phyloP scores from a whole-genome alignment of 2,888 invertebrate genomes.

The Drosophila emarginata region DNA sequence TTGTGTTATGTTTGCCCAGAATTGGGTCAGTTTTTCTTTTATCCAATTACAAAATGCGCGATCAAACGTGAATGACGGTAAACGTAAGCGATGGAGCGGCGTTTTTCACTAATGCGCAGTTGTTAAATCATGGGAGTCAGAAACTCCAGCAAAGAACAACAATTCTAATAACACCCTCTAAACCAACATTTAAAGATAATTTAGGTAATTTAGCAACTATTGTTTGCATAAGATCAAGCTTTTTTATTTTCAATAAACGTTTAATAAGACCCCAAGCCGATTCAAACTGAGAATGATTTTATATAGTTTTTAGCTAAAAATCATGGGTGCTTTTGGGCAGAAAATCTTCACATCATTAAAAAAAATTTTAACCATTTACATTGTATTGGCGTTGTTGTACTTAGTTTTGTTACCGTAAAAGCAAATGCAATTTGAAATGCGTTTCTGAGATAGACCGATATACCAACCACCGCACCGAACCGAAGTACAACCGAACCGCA shows the following conservation, averaged over 20 bases:
- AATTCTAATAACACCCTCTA: neutral
- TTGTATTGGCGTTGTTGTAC: neutral
- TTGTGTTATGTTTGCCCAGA: neutral
- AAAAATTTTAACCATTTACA: neutral
- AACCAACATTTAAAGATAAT: neutral
- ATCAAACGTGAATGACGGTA: constrained; percentile 4
- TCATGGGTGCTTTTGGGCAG: neutral
- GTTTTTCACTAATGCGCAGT: constrained; percentile 1
- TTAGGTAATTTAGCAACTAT: neutral
- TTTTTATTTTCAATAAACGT: neutral
- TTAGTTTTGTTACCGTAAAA: constrained; percentile 1
- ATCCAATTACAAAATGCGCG: constrained; percentile 3
- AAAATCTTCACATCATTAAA: neutral
- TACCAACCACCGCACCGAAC: constrained; percentile 37
- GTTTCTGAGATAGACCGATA: constrained; percentile 35
- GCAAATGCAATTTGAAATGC: constrained; percentile 14
- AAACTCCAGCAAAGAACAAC: neutral
- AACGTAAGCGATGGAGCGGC: neutral
- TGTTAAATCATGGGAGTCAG: neutral
- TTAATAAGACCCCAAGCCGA: neutral
- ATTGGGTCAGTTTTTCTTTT: constrained; percentile 3
- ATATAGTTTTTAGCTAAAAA: neutral
- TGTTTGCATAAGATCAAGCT: neutral
- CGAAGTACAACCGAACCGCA: constrained; percentile 61
- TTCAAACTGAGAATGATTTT: neutral